Evolutionary conservation across 2,888 invertebrate genomes (phyloP).

Genomic region (Lacanobia oleracea): DNA sequence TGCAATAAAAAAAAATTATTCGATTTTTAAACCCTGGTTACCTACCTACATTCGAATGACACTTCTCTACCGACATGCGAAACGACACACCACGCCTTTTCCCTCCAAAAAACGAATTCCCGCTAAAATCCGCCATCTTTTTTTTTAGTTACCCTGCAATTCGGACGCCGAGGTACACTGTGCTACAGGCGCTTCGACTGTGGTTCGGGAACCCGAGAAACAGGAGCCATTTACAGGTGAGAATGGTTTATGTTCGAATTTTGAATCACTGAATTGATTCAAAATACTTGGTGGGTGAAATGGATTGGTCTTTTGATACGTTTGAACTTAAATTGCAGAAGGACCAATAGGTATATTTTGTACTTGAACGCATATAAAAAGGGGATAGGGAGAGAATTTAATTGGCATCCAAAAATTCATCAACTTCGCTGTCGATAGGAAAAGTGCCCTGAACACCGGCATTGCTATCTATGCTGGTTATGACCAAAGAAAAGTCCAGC

Average conservation of each 20-base stretch:
- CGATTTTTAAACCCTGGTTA: neutral
- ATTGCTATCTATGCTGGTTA: too few species aligned
- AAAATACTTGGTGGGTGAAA: constrained; percentile 11
- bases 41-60: constrained; percentile 8
- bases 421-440: too few species aligned
- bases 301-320: constrained; percentile 1
- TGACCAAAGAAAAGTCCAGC: too few species aligned
- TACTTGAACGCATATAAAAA: too few species aligned
- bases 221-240: constrained; percentile 90
- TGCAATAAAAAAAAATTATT: neutral
- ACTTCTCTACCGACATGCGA: constrained; percentile 20
- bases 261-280: too few species aligned
- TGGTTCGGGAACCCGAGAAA: constrained; percentile 93
- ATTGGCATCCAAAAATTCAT: too few species aligned
- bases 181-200: constrained; percentile 91
- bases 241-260: constrained; percentile 38
- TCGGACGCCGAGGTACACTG: constrained; percentile 89
- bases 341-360: too few species aligned
- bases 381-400: too few species aligned
- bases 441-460: too few species aligned
- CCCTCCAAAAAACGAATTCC: constrained; percentile 21
- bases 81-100: constrained; percentile 16
- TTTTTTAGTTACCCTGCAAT: constrained; percentile 89
- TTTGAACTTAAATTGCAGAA: too few species aligned
- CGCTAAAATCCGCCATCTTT: constrained; percentile 23